Percentiles rank a stretch among this genome's conserved stretches.
phyloP scores from a whole-genome alignment of 2,888 invertebrate genomes.

The Athrips mouffetella region DNA sequence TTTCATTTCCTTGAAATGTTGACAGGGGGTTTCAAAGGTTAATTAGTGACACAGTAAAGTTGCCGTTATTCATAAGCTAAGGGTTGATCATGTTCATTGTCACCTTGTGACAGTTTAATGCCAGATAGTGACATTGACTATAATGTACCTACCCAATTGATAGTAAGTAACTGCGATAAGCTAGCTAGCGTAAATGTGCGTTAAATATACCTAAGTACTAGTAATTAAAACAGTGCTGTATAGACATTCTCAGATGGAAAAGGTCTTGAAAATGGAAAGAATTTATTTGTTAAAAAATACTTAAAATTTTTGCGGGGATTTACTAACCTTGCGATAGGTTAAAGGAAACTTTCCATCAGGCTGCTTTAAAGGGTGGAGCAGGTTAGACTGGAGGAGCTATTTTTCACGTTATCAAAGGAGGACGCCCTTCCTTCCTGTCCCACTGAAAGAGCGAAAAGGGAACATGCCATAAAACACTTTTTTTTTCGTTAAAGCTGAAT shows the following conservation, averaged over 20 bases:
- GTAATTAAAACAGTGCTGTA: too few relatives aligned
- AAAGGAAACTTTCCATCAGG: slow-evolving; percentile 25
- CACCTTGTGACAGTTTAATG: too few relatives aligned
- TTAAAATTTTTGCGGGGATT: neutral
- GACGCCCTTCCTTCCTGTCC: slow-evolving; percentile 62
- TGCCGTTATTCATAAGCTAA: too few relatives aligned
- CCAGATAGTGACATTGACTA: neutral
- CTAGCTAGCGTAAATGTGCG: too few relatives aligned
- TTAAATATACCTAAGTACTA: too few relatives aligned
- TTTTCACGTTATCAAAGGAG: slow-evolving; percentile 73
- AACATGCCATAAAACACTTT: slow-evolving; percentile 57
- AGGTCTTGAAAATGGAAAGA: too few relatives aligned
- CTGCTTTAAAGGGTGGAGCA: slow-evolving; percentile 45
- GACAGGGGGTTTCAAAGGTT: neutral
- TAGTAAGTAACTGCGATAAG: neutral
- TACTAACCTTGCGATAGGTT: neutral
- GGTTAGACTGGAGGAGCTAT: slow-evolving; percentile 59
- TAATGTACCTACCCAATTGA: neutral
- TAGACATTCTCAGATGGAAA: too few relatives aligned
- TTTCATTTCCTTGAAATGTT: neutral
- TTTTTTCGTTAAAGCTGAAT: slow-evolving; percentile 42
- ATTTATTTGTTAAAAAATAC: too few relatives aligned
- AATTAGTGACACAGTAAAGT: too few relatives aligned
- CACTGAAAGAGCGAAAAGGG: slow-evolving; percentile 63
- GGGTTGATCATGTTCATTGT: too few relatives aligned